Evolutionary conservation across 2,113 vertebrate species (phyloP), one percentile per base, ranked within the genome.

Genomic region (Spea multiplicata): DNA sequence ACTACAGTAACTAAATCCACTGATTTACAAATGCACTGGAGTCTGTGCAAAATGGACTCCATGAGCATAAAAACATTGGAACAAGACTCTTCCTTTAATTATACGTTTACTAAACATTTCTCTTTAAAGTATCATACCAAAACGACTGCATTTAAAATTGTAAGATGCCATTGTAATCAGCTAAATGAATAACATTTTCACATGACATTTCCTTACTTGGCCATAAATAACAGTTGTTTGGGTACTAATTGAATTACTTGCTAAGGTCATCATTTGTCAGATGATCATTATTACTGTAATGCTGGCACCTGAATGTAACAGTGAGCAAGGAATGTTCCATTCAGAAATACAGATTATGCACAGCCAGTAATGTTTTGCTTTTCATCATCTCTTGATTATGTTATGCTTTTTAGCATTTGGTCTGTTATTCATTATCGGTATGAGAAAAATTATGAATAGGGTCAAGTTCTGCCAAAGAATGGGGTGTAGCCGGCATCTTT

Each of bases 351-450:
- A 72, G 75, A 30, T 49, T 72, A 52, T 64, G n/a, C 13, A 49
- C 8, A 47, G 2, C 48, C 30, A 47, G 61, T n/a, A 45, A n/a
- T 66, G 44, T 65, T 66, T 66, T 79, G 46, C 70, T 66, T 73
- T 71, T 65, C 16, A 69, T 70, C 76, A 78, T 71, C 13, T 30
- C 44, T 53, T 79, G 49, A 79, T 73, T 73, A 48, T 30, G 9
- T 79, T 70, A 78, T 53, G 12, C 5, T 10, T 13, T 57, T 48
- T 73, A 59, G 16, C 67, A 50, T 48, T 61, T 16, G 48, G 62
- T 79, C 16, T 73, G 9, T 12, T 48, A 13, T 57, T 73, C 44
- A n/a, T 72, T 71, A 52, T 65, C n/a, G n/a, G 30, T n/a, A 30
- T 47, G 61, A 79, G 48, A 30, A 57, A n/a, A 66, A 46, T 12